A percentile compares a stretch with the other conserved stretches of the same genome.
phyloP scores from a whole-genome alignment of 1,140 invertebrate genomes.

The Heliothis virescens region DNA sequence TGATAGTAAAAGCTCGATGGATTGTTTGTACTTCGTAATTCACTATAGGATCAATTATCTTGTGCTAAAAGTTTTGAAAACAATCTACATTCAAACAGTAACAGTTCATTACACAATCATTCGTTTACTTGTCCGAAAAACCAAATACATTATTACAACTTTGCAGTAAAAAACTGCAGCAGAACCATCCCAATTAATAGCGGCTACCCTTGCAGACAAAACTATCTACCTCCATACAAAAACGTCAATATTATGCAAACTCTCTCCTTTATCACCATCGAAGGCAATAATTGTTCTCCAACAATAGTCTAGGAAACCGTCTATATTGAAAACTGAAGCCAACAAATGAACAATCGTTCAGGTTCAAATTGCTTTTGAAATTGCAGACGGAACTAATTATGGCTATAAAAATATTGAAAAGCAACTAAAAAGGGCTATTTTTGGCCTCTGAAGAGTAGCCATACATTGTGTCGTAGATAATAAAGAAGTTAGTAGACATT shows the following conservation, averaged over 20 bases:
- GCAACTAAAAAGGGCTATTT: slow-evolving; percentile 58
- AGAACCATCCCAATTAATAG: slow-evolving; percentile 22
- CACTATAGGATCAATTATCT: no score
- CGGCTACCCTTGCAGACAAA: neutral
- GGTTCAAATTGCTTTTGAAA: slow-evolving; percentile 19
- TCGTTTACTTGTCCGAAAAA: neutral
- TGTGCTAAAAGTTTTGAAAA: no score
- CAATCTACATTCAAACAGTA: no score
- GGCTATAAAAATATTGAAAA: slow-evolving; percentile 64
- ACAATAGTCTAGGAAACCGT: slow-evolving; percentile 15
- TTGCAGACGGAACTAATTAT: slow-evolving; percentile 66
- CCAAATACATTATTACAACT: neutral
- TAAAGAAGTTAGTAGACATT: slow-evolving; percentile 57
- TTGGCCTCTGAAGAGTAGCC: slow-evolving; percentile 59
- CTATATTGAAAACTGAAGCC: slow-evolving; percentile 38
- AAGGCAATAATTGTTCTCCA: slow-evolving; percentile 50
- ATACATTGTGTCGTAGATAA: slow-evolving; percentile 54
- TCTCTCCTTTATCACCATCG: slow-evolving; percentile 7
- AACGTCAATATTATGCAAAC: slow-evolving; percentile 38
- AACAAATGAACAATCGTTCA: slow-evolving; percentile 60
- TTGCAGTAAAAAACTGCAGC: neutral
- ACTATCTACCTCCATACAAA: neutral
- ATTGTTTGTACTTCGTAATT: neutral
- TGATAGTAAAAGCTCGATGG: no score
- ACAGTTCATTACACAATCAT: neutral